These are phyloP conservation scores for Heterohyrax brucei DNA, from an alignment of 2,797 vertebrate species.

Conservation along the genomic window DNA sequence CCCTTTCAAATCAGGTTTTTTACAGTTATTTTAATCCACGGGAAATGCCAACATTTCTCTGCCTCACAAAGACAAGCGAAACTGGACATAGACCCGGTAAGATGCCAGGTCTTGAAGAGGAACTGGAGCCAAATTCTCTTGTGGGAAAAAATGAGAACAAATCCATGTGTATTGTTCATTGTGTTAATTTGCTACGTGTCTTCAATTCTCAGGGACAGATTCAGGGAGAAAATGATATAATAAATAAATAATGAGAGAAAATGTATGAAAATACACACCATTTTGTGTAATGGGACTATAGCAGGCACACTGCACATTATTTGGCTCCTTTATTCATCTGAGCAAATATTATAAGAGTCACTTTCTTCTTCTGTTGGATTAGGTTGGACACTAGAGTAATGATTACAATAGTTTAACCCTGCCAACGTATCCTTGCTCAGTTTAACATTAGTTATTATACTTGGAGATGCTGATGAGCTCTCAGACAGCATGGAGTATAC, in stretches of 20 bases:
- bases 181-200: constrained; percentile 25
- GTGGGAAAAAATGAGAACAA: background rate
- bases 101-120: constrained; percentile 20
- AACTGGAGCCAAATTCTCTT: constrained; percentile 62
- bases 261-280: constrained; percentile 44
- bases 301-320: background rate
- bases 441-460: background rate
- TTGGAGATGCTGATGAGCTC: background rate
- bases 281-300: background rate
- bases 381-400: background rate
- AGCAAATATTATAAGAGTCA: background rate
- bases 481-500: fast-evolving
- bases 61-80: constrained; percentile 74
- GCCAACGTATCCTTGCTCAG: background rate
- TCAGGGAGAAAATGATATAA: background rate
- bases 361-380: constrained; percentile 24
- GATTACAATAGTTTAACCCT: background rate
- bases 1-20: constrained; percentile 86
- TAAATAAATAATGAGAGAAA: background rate
- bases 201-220: constrained; percentile 5
- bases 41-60: constrained; percentile 80
- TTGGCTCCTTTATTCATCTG: background rate
- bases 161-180: background rate
- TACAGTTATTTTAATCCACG: constrained; percentile 80
- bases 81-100: constrained; percentile 63